Evolutionary conservation across 2,888 invertebrate species (phyloP), one percentile per base, ranked within the genome.

Genomic region (Agrenia bidenticulata): DNA sequence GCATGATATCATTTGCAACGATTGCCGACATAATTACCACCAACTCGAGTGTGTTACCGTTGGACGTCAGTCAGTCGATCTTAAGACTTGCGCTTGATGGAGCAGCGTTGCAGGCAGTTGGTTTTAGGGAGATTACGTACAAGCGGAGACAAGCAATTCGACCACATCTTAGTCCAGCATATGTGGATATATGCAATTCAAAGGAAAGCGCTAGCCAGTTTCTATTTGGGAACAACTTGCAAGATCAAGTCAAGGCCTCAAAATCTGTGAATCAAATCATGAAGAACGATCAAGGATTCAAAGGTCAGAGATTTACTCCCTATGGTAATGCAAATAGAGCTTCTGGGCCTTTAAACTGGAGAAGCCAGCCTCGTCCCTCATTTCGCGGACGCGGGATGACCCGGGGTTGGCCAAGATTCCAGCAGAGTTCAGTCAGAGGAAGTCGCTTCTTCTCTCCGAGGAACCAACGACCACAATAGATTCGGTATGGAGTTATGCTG

Each of bases 141-240:
- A 53, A 27, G n/a, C 39, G 62, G 17, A 2, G 24, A 17, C 2
- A 1, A 19, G 39, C 23, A 24, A 58, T 66, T 1, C 61, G 51
- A 21, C 19, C 21, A 1, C 4, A 23, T n/a, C 7, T 66, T 1
- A 42, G 27, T 7, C 53, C 62, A 4, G 58, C 62, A 45, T 66
- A 54, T 56, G 57, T 26, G 15, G 49, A 41, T 5, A 42, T 66
- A 49, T 65, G 65, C 39, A 24, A 23, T 13, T 11, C 32, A 0
- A 17, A 45, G n/a, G 23, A 42, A 1, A 19, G 23, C 17, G 7
- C 39, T 0, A 15, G 37, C 0, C 56, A 65, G 37, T 57, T 26
- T 39, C 23, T 65, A 0, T 65, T 65, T 56, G 65, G 65, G 0
- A 26, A 61, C 37, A 57, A 65, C 39, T 23, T 66, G 45, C 9